Evolutionary conservation across 1,140 invertebrate genomes (phyloP).

Genomic region (Achroia grisella): DNA sequence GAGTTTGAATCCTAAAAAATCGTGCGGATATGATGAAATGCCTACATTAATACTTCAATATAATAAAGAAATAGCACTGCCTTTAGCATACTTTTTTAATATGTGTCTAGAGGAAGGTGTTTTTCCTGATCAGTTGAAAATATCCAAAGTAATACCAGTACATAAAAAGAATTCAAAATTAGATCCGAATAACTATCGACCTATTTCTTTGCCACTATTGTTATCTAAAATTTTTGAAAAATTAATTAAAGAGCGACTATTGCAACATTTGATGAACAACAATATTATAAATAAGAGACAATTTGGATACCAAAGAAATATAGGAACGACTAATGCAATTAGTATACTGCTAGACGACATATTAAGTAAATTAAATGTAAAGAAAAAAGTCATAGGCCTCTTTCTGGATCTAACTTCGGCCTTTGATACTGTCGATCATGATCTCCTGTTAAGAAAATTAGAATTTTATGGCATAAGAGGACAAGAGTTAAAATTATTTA

Average conservation of each 20-base stretch:
- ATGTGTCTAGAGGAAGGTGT: slow-evolving; percentile 1
- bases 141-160: neutral
- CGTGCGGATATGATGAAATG: slow-evolving; percentile 7
- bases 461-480: neutral
- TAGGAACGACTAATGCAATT: slow-evolving; percentile 2
- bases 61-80: slow-evolving; percentile 12
- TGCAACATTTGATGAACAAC: neutral
- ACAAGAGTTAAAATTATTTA: neutral
- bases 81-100: slow-evolving; percentile 9
- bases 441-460: slow-evolving; percentile 3
- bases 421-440: slow-evolving; percentile 10
- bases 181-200: neutral
- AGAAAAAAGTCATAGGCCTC: neutral
- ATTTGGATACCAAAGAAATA: slow-evolving; percentile 4
- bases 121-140: slow-evolving; percentile 3
- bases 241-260: neutral
- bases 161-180: neutral
- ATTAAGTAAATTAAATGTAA: slow-evolving; percentile 4
- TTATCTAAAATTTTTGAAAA: slow-evolving; percentile 1
- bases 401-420: slow-evolving; percentile 10
- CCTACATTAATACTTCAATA: slow-evolving; percentile 9
- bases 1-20: slow-evolving; percentile 6
- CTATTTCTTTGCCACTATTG: neutral
- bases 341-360: neutral
- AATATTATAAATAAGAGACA: slow-evolving; percentile 4